phyloP scores from a whole-genome alignment of 1,140 invertebrate species.

The Hycleus phaleratus region DNA sequence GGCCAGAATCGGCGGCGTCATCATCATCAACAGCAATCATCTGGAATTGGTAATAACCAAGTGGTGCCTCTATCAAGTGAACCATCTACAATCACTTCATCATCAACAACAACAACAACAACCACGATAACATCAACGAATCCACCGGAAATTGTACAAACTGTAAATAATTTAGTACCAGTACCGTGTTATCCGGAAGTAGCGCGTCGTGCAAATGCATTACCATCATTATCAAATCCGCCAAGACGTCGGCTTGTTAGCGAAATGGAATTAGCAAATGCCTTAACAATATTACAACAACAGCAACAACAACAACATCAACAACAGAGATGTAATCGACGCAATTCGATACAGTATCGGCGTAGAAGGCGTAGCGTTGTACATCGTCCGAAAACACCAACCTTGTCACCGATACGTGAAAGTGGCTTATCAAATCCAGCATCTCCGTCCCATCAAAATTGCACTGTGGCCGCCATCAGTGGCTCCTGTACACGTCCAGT shows the following conservation, averaged over 20 bases:
- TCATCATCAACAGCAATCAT: conserved; percentile 12
- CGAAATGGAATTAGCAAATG: conserved; percentile 35
- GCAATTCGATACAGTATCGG: conserved; percentile 27
- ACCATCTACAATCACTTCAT: not conserved
- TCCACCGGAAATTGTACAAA: conserved; percentile 24
- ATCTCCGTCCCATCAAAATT: conserved; percentile 51
- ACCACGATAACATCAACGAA: not conserved
- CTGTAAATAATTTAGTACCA: conserved; percentile 31
- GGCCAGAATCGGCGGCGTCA: conserved; percentile 19
- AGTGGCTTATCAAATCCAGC: conserved; percentile 65
- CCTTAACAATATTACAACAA: conserved; percentile 31
- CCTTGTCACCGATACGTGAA: conserved; percentile 61
- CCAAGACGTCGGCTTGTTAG: conserved; percentile 32
- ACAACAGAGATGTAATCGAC: conserved; percentile 21
- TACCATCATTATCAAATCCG: conserved; percentile 30
- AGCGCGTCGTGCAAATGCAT: conserved; percentile 18
- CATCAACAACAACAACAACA: no score
- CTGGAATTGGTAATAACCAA: conserved; percentile 34
- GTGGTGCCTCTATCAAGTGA: conserved; percentile 31
- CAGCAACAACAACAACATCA: conserved; percentile 19
- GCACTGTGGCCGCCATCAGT: conserved; percentile 19
- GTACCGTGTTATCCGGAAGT: conserved; percentile 26
- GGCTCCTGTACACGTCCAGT: conserved; percentile 31
- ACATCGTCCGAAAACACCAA: conserved; percentile 46
- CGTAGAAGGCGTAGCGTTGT: conserved; percentile 34